Conservation (phyloP, 1,140 invertebrate species). For the Tetranychus cinnabarinus region DNA sequence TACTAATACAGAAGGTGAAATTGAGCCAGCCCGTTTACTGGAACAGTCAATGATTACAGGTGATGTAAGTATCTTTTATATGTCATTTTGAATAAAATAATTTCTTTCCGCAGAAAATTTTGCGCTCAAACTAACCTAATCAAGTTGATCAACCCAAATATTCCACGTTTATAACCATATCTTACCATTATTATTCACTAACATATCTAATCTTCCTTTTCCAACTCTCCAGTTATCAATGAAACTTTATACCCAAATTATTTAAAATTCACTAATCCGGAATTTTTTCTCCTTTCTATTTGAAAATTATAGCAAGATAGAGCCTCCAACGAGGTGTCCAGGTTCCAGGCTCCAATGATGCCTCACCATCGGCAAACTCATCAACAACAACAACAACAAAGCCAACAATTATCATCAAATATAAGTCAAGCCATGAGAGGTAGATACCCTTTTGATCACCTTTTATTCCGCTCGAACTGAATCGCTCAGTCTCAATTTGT, state of each 20-base stretch:
- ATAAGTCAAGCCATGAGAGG: neutral
- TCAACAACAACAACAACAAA: constrained; percentile 9
- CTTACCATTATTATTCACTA: too few species aligned
- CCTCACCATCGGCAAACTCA: constrained; percentile 12
- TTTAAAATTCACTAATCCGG: too few species aligned
- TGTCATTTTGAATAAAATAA: too few species aligned
- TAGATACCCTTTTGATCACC: neutral
- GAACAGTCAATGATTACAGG: constrained; percentile 1
- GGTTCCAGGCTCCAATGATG: neutral
- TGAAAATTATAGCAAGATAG: neutral
- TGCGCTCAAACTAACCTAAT: too few species aligned
- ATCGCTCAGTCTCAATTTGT: neutral
- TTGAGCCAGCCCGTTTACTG: neutral
- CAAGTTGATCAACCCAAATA: too few species aligned
- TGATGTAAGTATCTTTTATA: neutral
- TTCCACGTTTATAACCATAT: too few species aligned
- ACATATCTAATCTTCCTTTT: too few species aligned
- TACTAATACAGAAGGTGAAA: neutral
- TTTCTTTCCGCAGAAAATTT: too few species aligned
- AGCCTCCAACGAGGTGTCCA: neutral
- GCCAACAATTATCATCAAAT: neutral
- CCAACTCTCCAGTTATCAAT: too few species aligned
- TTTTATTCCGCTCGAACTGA: neutral
- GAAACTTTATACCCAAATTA: too few species aligned
- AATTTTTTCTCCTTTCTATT: too few species aligned